Base-by-base conservation (phyloP, 2,797 vertebrate species). In the Chanos chanos region DNA sequence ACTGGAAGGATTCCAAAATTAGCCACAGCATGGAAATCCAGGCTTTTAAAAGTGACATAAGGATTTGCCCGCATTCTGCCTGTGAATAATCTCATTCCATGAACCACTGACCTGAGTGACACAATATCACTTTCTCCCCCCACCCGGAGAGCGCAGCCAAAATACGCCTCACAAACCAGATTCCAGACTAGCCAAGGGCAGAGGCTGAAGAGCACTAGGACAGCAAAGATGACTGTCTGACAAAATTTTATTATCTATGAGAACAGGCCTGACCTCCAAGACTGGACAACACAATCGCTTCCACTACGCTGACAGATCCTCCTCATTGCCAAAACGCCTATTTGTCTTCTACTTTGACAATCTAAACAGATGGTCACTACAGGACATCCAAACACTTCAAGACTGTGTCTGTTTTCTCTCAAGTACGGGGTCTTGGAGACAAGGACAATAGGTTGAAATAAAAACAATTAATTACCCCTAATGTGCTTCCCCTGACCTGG, bases 381-480 rank as follows among this genome's bases (percentile, higher is more conserved):
- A 36, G 8, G 4, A 45, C 5, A 47, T 31, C 13, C 25, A 48
- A 36, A 30, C 6, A 30, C 21, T 18, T 4, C 18, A 24, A 50
- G 24, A 45, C 47, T 25, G n/a, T 19, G 44, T 55, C 39, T n/a
- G n/a, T 37, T 53, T 66, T 36, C 52, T 24, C 27, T 41, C 5
- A 28, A 37, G 6, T 60, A 58, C 68, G 57, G 8, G 40, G 40
- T 66, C 66, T 53, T 66, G 66, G 27, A 57, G 66, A 66, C 70
- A 53, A 73, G 33, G 49, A 52, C 56, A 70, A 63, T 43, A 30
- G 44, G 39, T 40, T 31, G 59, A 67, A 69, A 39, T 64, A 72
- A 64, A 64, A 70, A 69, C 53, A 69, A 67, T 67, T 72, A 75
- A 75, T 72, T 72, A 75, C 70, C 54, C 55, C 51, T 75, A 75